phyloP scores from a whole-genome alignment of 2,888 invertebrate genomes.

The Eupithecia vulgata region DNA sequence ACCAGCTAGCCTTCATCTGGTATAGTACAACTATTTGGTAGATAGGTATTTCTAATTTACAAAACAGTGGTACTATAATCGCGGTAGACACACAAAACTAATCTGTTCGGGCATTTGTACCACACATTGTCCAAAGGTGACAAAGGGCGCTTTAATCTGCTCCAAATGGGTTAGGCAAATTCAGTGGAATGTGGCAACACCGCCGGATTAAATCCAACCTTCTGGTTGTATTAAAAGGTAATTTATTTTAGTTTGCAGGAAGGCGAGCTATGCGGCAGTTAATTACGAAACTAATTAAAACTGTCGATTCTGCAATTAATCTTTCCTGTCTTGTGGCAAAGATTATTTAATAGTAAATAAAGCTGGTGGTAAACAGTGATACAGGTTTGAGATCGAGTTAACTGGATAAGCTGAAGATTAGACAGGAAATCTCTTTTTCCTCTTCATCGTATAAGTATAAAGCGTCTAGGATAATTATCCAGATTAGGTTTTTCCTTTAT shows the following conservation, averaged over 20 bases:
- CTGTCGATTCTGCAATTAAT: conserved; percentile 81
- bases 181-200: conserved; percentile 30
- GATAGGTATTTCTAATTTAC: neutral
- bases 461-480: neutral
- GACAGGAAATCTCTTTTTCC: neutral
- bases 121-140: conserved; percentile 13
- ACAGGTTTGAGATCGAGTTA: conserved; percentile 14
- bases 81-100: conserved; percentile 1
- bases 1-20: neutral
- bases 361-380: conserved; percentile 15
- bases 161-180: conserved; percentile 25
- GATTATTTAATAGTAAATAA: neutral
- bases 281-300: conserved; percentile 82
- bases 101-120: neutral
- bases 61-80: neutral
- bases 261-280: conserved; percentile 71
- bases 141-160: conserved; percentile 12
- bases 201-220: conserved; percentile 60
- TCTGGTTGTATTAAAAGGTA: conserved; percentile 79
- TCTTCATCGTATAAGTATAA: neutral
- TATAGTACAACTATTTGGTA: neutral
- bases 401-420: conserved; percentile 9
- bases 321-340: conserved; percentile 53
- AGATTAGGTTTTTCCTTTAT: too few species aligned
- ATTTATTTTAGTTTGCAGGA: conserved; percentile 77